Evolutionary conservation across 2,797 vertebrate genomes (phyloP).

Genomic region (Morus bassanus): DNA sequence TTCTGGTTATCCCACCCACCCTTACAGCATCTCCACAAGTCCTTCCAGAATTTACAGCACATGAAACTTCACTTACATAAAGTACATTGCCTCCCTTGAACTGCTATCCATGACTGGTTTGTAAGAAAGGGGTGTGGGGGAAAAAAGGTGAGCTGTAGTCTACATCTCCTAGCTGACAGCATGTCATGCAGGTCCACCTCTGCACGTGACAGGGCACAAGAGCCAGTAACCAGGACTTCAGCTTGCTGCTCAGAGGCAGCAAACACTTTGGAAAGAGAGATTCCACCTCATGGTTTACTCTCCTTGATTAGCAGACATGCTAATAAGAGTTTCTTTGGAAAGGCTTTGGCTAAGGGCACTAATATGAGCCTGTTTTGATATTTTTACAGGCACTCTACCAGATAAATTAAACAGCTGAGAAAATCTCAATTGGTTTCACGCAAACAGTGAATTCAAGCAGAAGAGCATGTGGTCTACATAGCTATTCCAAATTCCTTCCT

Average conservation of each 20-base stretch:
- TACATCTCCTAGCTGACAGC: neutral
- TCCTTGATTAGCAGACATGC: neutral
- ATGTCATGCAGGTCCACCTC: fast-evolving
- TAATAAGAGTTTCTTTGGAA: neutral
- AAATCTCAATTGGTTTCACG: neutral
- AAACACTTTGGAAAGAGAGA: neutral
- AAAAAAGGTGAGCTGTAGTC: neutral
- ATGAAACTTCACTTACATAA: neutral
- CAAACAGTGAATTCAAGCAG: neutral
- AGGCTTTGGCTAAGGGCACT: neutral
- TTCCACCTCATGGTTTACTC: neutral
- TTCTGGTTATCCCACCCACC: neutral
- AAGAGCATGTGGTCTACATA: neutral
- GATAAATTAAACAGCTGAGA: neutral
- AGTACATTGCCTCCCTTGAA: neutral
- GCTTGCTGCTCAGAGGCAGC: neutral
- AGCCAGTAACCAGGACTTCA: neutral
- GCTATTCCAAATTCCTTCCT: neutral
- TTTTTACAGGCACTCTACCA: neutral
- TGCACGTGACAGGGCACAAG: neutral
- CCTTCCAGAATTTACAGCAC: neutral
- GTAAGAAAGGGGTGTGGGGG: fast-evolving
- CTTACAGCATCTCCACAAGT: neutral
- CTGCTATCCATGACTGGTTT: neutral
- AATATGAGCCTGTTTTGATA: neutral